Evolutionary conservation across 2,888 invertebrate species (phyloP), one percentile per base, ranked within the genome.

Genomic region (Lymantria monacha): DNA sequence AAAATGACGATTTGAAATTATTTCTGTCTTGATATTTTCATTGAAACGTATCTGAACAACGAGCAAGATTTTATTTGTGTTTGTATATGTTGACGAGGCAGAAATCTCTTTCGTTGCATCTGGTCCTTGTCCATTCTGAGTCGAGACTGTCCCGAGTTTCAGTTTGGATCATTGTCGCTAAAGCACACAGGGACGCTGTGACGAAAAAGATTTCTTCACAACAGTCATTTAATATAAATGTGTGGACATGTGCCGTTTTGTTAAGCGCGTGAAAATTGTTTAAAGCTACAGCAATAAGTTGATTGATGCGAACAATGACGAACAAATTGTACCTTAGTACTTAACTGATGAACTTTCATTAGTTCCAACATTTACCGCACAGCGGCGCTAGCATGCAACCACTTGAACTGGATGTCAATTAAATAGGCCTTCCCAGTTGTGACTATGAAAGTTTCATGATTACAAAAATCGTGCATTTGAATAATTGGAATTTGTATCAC

Each of bases 21-120:
- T 88, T 90, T 91, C 89, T 88, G 89, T 88, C 86, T 90, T 88
- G 88, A 83, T 87, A 89, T 88, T 87, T 87, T 88, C 83, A 76
- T 75, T 81, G 68, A 71, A 70, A 76, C 75, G 74, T 79, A 70
- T 76, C 76, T 76, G 75, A 79, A 81, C 81, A 82, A 83, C 77
- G 82, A 81, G 80, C 71, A 76, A 78, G 76, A 74, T 71, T 77
- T 74, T 75, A 72, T 74, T 79, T 80, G 74, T 72, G 76, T 76
- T 78, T 76, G 79, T 77, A 72, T 83, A 76, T 74, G 74, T 80
- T 73, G 76, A 68, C 52, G 61, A 62, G 70, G 66, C 60, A 61
- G 73, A 66, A 61, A 69, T 68, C 72, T 73, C 59, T 55, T 64
- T 66, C 71, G 57, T 44, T 30, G 22, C 49, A 50, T 48, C 75